Percentiles rank a stretch among this genome's conserved stretches.
Evolutionary conservation across 2,888 invertebrate species (phyloP).

Genomic region (Adela reaumurella): DNA sequence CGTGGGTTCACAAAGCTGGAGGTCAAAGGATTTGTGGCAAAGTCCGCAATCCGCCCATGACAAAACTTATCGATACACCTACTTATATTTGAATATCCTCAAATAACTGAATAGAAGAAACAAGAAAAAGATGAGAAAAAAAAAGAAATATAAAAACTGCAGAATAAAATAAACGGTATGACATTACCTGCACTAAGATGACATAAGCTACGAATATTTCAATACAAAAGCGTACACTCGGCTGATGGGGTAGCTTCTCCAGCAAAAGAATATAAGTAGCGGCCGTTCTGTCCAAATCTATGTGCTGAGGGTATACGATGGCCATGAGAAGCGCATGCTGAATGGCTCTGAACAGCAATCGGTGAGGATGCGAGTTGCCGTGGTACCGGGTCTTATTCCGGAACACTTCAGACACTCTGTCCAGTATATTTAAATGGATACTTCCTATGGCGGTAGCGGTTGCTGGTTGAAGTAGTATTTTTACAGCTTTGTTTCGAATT

Average conservation of each 20-base stretch:
- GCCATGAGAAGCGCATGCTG: constrained; percentile 30
- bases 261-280: constrained; percentile 31
- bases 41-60: too few species aligned
- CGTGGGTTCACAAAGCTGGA: too few species aligned
- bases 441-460: constrained; percentile 20
- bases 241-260: constrained; percentile 37
- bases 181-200: constrained; percentile 28
- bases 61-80: too few species aligned
- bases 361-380: constrained; percentile 34
- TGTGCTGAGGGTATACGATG: constrained; percentile 18
- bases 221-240: constrained; percentile 30
- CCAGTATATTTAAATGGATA: constrained; percentile 23
- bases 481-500: constrained; percentile 26
- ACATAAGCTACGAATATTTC: constrained; percentile 39
- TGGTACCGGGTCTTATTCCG: constrained; percentile 38
- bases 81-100: too few species aligned
- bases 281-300: constrained; percentile 16
- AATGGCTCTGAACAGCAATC: constrained; percentile 27
- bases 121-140: too few species aligned
- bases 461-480: constrained; percentile 23
- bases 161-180: too few species aligned
- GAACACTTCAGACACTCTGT: constrained; percentile 27
- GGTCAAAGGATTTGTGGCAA: too few species aligned
- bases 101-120: too few species aligned
- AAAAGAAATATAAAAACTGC: too few species aligned